Percentiles rank a stretch among this genome's conserved stretches.
Conservation (phyloP, 2,797 vertebrate species). For the Premnoplex brunnescens region DNA sequence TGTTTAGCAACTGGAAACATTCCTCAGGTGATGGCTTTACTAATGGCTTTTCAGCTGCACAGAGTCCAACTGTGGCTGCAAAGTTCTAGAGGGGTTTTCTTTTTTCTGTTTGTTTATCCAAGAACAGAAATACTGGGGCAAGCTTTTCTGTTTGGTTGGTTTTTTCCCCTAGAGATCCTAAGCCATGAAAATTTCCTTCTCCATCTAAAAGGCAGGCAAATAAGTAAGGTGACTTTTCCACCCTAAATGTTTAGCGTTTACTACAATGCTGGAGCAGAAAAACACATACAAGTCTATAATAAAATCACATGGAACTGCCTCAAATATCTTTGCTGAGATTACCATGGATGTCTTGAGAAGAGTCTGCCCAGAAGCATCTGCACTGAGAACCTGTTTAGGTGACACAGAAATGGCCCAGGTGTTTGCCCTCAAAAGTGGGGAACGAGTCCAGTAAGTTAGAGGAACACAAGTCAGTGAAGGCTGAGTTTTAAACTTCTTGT, state of each 20-base stretch:
- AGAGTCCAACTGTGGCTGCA: background rate
- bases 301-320: background rate
- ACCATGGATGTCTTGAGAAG: background rate
- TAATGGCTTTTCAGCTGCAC: slow-evolving; percentile 32
- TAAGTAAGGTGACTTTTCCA: background rate
- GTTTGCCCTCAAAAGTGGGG: background rate
- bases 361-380: background rate
- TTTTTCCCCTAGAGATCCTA: background rate
- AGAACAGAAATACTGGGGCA: background rate
- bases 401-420: background rate
- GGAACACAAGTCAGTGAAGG: background rate
- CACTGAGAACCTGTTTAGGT: background rate
- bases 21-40: slow-evolving; percentile 33
- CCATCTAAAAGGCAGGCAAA: background rate
- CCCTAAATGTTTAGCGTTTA: background rate
- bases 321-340: background rate
- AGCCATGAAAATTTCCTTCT: background rate
- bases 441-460: background rate
- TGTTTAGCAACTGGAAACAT: slow-evolving; percentile 39
- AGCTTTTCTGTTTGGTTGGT: rapidly evolving
- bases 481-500: background rate
- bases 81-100: background rate
- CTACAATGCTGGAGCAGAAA: background rate
- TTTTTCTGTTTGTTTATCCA: background rate
- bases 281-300: background rate